phyloP scores from a whole-genome alignment of 2,113 vertebrate genomes.

The Neotragus pygmaeus region DNA sequence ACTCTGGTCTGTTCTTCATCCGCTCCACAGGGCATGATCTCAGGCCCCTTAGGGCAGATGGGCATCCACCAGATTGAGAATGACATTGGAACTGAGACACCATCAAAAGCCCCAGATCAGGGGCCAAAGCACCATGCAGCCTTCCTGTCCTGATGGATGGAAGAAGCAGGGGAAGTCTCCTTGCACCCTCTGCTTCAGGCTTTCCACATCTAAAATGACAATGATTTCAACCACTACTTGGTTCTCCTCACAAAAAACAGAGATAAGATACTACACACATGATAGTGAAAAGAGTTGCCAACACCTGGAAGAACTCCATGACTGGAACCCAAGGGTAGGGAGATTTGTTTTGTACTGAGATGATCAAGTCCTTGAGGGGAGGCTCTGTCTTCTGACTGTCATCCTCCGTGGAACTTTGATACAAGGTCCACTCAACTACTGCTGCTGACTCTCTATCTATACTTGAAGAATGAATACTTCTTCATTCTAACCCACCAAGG shows the following conservation, averaged over 20 bases:
- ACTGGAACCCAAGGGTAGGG: neutral
- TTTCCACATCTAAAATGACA: neutral
- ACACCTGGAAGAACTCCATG: neutral
- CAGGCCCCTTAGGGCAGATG: neutral
- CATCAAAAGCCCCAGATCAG: neutral
- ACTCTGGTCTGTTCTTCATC: neutral
- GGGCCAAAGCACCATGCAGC: neutral
- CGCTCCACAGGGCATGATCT: neutral
- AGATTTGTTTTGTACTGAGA: neutral
- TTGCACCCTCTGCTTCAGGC: neutral
- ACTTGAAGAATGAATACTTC: neutral
- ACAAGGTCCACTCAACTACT: neutral
- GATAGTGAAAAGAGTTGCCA: neutral
- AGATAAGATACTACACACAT: neutral
- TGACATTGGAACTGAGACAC: neutral
- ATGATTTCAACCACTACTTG: neutral
- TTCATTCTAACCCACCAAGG: neutral
- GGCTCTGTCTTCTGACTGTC: neutral
- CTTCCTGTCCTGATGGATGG: neutral
- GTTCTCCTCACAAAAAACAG: neutral
- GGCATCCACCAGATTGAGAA: neutral
- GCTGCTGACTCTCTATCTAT: neutral
- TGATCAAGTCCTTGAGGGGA: neutral
- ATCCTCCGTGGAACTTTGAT: neutral
- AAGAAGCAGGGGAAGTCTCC: neutral